phyloP scores from a whole-genome alignment of 2,797 vertebrate species.

The Falco peregrinus region DNA sequence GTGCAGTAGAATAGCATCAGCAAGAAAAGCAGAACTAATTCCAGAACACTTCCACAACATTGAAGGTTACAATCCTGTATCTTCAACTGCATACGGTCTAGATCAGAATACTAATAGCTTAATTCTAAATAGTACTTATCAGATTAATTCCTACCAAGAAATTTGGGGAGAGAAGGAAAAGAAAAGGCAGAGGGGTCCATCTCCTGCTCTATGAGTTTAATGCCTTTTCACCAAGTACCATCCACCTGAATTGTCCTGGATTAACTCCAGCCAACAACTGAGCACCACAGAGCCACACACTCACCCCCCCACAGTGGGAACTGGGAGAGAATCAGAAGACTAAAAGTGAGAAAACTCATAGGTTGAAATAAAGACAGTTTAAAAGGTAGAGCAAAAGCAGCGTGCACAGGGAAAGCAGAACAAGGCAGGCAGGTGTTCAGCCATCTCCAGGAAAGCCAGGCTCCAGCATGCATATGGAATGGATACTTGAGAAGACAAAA shows the following conservation, averaged over 20 bases:
- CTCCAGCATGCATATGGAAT: no score
- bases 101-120: background rate
- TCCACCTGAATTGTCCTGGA: background rate
- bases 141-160: background rate
- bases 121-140: background rate
- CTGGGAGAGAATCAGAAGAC: no score
- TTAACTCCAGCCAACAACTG: no score
- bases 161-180: background rate
- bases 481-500: no score
- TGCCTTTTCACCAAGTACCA: rapidly evolving
- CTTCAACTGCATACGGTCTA: background rate
- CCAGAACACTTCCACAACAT: background rate
- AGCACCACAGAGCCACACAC: no score
- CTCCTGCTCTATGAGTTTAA: background rate
- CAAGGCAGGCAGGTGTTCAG: no score
- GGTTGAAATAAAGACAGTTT: no score
- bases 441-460: no score
- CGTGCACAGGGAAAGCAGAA: no score
- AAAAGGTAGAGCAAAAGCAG: no score
- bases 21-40: background rate
- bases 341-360: no score
- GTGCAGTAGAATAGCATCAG: background rate
- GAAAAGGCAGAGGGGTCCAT: background rate
- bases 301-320: no score
- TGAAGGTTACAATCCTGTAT: background rate